Evolutionary conservation across 2,113 vertebrate genomes (phyloP), one percentile per base, ranked within the genome.

Genomic region (Menura novaehollandiae): DNA sequence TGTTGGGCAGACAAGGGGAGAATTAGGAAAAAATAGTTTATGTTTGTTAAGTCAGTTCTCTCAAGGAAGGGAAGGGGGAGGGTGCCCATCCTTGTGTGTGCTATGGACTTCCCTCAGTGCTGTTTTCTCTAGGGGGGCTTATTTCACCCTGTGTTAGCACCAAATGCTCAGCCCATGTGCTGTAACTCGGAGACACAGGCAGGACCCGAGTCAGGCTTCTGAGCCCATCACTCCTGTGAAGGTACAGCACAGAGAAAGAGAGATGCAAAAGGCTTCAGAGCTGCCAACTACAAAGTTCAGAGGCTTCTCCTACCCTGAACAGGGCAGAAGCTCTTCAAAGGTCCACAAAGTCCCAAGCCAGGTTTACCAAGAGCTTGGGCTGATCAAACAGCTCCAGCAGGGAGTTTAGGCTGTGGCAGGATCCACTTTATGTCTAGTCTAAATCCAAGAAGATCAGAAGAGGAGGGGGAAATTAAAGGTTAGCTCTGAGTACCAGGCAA

Each of bases 401-500:
- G 79, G 26, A 52, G 35, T 74, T 81, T 44, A 8, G 35, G 26
- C 17, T 63, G 43, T 67, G 39, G 24, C 56, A 87, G 41, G 41
- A 53, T 66, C 49, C n/a, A 20, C 41, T 63, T 80, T 16, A 30
- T 13, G 52, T 44, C 76, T 60, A 9, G 24, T 56, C 73, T 68
- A 72, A 95, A 82, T 27, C 60, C 53, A 91, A 73, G 78, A 60
- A 23, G 75, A 91, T 23, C 52, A 27, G 69, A 82, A 88, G 73
- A 84, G 78, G 27, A 82, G 30, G 33, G 80, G 46, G 62, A 89
- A 93, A 91, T 88, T 27, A 82, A 91, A 95, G 93, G 87, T 78
- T 89, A 73, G 74, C 13, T 53, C 58, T 43, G 82, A 85, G 66
- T 79, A 89, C 62, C 81, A 82, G 49, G 53, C 52, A 82, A 94